Base-by-base conservation (phyloP, 2,113 vertebrate genomes). In the Pteropus alecto region DNA sequence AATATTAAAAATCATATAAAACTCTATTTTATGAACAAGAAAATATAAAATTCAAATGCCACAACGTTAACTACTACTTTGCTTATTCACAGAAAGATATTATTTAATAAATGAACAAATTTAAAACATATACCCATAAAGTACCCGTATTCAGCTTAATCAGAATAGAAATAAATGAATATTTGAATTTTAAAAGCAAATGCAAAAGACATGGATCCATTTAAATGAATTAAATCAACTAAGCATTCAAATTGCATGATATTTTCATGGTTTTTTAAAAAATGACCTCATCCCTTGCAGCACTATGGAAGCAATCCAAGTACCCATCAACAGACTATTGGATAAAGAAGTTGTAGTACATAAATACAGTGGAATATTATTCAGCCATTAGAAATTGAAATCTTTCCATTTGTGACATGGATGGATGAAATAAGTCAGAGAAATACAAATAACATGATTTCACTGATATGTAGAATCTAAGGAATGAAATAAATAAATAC, bases 51-150 rank as follows among this genome's bases (percentile, higher is more conserved):
- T 46, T 2, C 38, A 83, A 58, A 76, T 1, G 71, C 15, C 3
- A 46, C 0, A 41, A 35, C 28, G 61, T 35, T 87, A 84, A 82
- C 19, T 41, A 83, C 11, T 70, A 35, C 6, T 94, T 87, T 93
- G 10, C 26, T 74, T 68, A 73, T 68, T 95, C 13, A 46, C 15
- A 90, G 15, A 12, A 79, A 65, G 8, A 89, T 35, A 60, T 10
- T 81, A 18, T 30, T 67, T 74, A 43, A 82, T 79, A 63, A 95
- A 93, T 88, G 71, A 94, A 51, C 35, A 85, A 28, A 76, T 94
- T 60, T 74, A 18, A 96, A 83, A 26, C 10, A n/a, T 22, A 21
- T 87, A 87, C 41, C 11, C 54, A 71, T 30, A 54, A 77, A 73
- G 5, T 54, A 9, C 7, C 58, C 65, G 33, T 93, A 51, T 74